Percentiles rank a stretch among this genome's conserved stretches.
These are phyloP conservation scores for Zoanthus sociatus DNA, from an alignment of 92 coral and sea anemone genomes.

Conservation along the genomic window DNA sequence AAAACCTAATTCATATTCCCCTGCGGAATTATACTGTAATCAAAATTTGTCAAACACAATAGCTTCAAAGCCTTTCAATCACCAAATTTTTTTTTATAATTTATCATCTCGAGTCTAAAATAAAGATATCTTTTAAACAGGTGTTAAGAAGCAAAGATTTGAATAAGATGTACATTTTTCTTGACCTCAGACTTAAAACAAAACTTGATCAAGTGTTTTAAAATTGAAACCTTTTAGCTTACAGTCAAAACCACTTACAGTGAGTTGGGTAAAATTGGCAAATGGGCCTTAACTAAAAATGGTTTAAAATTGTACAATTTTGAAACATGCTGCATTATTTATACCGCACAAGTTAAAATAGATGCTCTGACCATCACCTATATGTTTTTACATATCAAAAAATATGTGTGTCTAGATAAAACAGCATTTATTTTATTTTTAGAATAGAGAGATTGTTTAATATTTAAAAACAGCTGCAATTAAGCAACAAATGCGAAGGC, in stretches of 20 bases:
- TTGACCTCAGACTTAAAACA: neutral
- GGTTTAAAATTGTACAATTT: neutral
- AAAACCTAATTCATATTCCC: neutral
- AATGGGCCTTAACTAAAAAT: neutral
- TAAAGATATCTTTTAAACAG: neutral
- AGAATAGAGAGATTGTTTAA: neutral
- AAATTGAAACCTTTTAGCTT: neutral
- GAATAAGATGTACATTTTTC: slow-evolving; percentile 3
- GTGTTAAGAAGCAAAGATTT: neutral
- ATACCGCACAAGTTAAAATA: neutral
- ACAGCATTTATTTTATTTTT: neutral
- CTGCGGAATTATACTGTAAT: neutral
- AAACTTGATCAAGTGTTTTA: neutral
- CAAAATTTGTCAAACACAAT: neutral
- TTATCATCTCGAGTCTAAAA: neutral
- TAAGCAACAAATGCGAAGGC: neutral
- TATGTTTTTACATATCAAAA: neutral
- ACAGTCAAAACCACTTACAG: neutral
- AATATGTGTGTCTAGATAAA: neutral
- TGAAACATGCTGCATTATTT: slow-evolving; percentile 7
- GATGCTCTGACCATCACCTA: neutral
- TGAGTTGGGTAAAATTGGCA: neutral
- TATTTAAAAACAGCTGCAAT: slow-evolving; percentile 19
- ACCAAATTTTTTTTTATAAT: neutral
- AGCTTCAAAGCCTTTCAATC: neutral